Evolutionary conservation across 2,113 vertebrate genomes (phyloP).

Genomic region (Cynoglossus semilaevis): DNA sequence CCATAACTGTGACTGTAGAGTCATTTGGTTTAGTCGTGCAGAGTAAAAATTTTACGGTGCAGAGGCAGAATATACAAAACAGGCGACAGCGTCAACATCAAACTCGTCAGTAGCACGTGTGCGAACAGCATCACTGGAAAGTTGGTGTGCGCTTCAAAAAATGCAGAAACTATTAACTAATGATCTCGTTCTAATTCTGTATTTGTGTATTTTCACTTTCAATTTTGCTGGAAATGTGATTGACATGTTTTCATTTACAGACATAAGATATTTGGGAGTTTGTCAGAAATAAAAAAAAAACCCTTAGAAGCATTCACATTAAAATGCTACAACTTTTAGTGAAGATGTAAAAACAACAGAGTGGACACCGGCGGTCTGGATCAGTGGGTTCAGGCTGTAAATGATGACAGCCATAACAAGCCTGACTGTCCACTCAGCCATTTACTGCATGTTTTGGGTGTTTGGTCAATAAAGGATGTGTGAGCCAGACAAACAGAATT

Average conservation of each 20-base stretch:
- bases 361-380: constrained; percentile 23
- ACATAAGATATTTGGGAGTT: no score
- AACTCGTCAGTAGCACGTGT: no score
- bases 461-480: not conserved
- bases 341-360: constrained; percentile 26
- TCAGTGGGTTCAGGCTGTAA: constrained; percentile 1
- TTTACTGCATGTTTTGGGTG: not conserved
- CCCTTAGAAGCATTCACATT: constrained; percentile 47
- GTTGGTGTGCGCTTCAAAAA: no score
- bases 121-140: no score
- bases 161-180: no score
- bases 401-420: not conserved
- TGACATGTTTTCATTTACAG: no score
- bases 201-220: no score
- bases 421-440: not conserved
- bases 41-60: constrained; percentile 19
- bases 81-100: no score
- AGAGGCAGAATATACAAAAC: no score
- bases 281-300: no score
- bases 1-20: constrained; percentile 2
- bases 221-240: no score
- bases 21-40: constrained; percentile 43
- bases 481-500: constrained; percentile 6
- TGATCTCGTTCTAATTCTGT: no score
- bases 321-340: constrained; percentile 40